A percentile compares a stretch with the other conserved stretches of the same genome.
Evolutionary conservation across 2,888 invertebrate genomes (phyloP).

Genomic region (Lypha dubia): DNA sequence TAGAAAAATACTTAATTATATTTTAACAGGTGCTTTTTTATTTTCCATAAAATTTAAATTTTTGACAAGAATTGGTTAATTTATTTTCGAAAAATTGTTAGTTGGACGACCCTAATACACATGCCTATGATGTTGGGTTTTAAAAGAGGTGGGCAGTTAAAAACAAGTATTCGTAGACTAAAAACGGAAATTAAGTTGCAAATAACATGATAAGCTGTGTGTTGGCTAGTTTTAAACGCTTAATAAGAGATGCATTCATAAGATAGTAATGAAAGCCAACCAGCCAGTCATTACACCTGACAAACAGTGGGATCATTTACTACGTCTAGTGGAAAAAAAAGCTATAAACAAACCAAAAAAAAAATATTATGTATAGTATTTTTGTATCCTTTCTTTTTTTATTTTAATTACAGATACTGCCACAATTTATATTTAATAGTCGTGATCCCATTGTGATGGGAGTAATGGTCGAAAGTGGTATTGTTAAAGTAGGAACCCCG

Average conservation of each 20-base stretch:
- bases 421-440: slow-evolving; percentile 98
- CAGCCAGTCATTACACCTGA: slow-evolving; percentile 27
- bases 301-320: not conserved
- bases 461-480: slow-evolving; percentile 97
- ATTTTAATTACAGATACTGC: slow-evolving; percentile 85
- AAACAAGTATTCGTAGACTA: slow-evolving; percentile 39
- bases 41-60: not conserved
- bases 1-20: too few species aligned
- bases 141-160: slow-evolving; percentile 32
- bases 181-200: slow-evolving; percentile 77
- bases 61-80: not conserved
- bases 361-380: slow-evolving; percentile 8
- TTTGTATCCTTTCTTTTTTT: slow-evolving; percentile 9
- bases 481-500: slow-evolving; percentile 97
- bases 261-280: slow-evolving; percentile 1
- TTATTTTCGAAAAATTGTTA: not conserved
- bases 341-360: not conserved
- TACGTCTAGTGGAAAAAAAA: not conserved
- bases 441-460: slow-evolving; percentile 99
- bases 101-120: not conserved
- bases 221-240: slow-evolving; percentile 29
- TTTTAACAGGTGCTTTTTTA: too few species aligned
- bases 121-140: not conserved
- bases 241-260: slow-evolving; percentile 30
- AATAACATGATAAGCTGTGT: slow-evolving; percentile 55